Percentiles rank a stretch among this genome's conserved stretches.
Conservation (phyloP, 2,113 vertebrate species). For the Xenopus borealis region DNA sequence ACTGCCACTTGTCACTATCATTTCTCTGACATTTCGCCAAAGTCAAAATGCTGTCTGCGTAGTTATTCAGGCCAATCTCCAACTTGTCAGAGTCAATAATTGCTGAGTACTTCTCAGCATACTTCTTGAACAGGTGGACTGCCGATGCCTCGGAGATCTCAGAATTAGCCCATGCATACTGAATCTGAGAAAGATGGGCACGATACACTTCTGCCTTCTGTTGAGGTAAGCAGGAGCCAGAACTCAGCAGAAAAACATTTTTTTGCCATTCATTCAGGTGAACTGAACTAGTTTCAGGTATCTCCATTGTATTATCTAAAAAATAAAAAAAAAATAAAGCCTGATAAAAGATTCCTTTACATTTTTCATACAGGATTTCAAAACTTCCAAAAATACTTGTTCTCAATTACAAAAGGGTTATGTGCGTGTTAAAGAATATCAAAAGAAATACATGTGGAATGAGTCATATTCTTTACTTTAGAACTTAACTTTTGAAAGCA, state of each 20-base stretch:
- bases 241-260: constrained; percentile 83
- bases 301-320: constrained; percentile 55
- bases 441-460: no score
- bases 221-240: constrained; percentile 73
- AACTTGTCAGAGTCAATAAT: constrained; percentile 85
- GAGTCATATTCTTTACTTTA: no score
- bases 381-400: no score
- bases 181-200: constrained; percentile 82
- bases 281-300: constrained; percentile 57
- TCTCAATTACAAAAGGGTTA: no score
- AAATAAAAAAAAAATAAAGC: constrained; percentile 30
- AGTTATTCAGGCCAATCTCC: constrained; percentile 86
- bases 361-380: no score
- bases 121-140: constrained; percentile 78
- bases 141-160: constrained; percentile 80
- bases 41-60: constrained; percentile 79
- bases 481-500: no score
- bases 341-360: no score
- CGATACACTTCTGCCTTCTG: constrained; percentile 89
- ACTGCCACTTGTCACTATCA: constrained; percentile 87
- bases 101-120: constrained; percentile 78
- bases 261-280: constrained; percentile 91
- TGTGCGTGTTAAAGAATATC: no score
- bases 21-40: constrained; percentile 80
- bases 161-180: constrained; percentile 86